Evolutionary conservation across 2,113 vertebrate genomes (phyloP).

Genomic region (Hipposideros armiger): DNA sequence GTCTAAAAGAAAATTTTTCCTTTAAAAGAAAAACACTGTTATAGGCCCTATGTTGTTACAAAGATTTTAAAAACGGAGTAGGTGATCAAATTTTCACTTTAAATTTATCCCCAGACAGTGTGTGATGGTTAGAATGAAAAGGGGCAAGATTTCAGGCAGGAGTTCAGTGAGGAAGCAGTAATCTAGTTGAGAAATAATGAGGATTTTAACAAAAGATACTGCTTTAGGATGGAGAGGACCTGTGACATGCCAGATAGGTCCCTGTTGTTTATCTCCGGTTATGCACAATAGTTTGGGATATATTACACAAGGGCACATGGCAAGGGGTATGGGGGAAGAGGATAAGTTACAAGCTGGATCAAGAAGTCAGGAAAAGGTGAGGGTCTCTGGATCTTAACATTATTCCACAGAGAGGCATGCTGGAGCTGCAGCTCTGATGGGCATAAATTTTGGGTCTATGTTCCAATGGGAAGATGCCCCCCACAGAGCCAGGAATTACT

Average conservation of each 20-base stretch:
- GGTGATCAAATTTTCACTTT: conserved; percentile 5
- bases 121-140: not conserved
- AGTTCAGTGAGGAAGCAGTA: not conserved
- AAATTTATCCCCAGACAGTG: not conserved
- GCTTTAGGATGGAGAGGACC: not conserved
- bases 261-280: not conserved
- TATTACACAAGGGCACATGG: not conserved
- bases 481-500: not conserved
- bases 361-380: not conserved
- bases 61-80: not conserved
- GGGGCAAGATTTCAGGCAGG: not conserved
- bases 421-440: not conserved
- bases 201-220: not conserved
- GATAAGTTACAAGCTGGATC: not conserved
- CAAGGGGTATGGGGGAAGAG: not conserved
- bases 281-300: not conserved
- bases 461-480: not conserved
- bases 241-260: not conserved
- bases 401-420: not conserved
- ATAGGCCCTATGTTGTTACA: not conserved
- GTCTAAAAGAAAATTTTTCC: not conserved
- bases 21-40: not conserved
- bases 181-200: not conserved
- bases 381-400: not conserved
- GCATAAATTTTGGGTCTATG: not conserved